Evolutionary conservation across 2,888 invertebrate species (phyloP).

Genomic region (Agrochola lota): DNA sequence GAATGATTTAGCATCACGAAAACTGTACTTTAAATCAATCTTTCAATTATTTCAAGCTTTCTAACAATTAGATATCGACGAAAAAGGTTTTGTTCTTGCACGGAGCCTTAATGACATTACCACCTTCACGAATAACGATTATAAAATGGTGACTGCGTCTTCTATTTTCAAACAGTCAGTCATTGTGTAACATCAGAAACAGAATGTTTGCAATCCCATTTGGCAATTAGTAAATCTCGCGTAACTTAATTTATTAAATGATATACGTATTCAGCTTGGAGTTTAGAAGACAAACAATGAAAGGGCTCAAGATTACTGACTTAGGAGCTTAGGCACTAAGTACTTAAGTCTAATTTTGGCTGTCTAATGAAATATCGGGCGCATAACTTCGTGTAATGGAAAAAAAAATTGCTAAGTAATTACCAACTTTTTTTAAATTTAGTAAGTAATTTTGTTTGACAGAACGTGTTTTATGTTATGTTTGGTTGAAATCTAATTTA

Average conservation of each 20-base stretch:
- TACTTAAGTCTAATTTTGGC: not conserved
- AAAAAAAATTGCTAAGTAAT: not conserved
- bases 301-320: constrained; percentile 16
- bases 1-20: too few species aligned
- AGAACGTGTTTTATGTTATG: not conserved
- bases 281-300: constrained; percentile 25
- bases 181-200: constrained; percentile 4
- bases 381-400: not conserved
- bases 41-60: too few species aligned
- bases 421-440: constrained; percentile 18
- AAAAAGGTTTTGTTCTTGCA: too few species aligned
- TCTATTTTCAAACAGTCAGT: constrained; percentile 23
- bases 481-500: not conserved
- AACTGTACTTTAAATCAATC: too few species aligned
- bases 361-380: constrained; percentile 10
- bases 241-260: constrained; percentile 29
- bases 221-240: constrained; percentile 24
- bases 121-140: not conserved
- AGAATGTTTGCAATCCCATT: constrained; percentile 20
- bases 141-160: constrained; percentile 4
- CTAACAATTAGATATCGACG: too few species aligned
- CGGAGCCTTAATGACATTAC: not conserved
- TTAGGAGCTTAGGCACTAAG: not conserved
- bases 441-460: not conserved
- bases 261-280: constrained; percentile 20